These are phyloP conservation scores for Stegastes partitus DNA, from an alignment of 2,113 vertebrate genomes.

Conservation along the genomic window DNA sequence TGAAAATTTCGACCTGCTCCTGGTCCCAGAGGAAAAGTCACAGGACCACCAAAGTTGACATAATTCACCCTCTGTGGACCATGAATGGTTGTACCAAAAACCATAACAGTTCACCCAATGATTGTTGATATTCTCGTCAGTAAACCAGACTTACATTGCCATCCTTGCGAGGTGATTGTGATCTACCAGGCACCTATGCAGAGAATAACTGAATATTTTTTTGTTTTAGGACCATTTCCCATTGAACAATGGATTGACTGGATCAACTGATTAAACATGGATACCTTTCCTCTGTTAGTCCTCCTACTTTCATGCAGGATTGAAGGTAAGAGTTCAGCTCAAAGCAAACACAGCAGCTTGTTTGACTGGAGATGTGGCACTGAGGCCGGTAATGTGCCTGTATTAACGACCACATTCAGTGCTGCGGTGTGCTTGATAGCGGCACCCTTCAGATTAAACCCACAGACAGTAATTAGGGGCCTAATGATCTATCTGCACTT, in stretches of 20 bases:
- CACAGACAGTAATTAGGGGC: slow-evolving; percentile 47
- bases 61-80: neutral
- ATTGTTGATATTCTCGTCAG: neutral
- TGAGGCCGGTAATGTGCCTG: slow-evolving; percentile 13
- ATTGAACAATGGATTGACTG: slow-evolving; percentile 55
- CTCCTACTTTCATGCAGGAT: slow-evolving; percentile 57
- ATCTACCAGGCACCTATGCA: too few species aligned
- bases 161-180: too few species aligned
- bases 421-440: slow-evolving; percentile 14
- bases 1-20: neutral
- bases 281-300: slow-evolving; percentile 38
- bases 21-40: neutral
- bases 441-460: slow-evolving; percentile 34
- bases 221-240: slow-evolving; percentile 42
- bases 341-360: slow-evolving; percentile 27
- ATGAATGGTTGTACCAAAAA: too few species aligned
- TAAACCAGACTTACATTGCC: too few species aligned
- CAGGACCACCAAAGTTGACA: neutral
- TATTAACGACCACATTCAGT: slow-evolving; percentile 21
- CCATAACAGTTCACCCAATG: too few species aligned
- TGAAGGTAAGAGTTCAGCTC: slow-evolving; percentile 70
- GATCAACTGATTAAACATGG: slow-evolving; percentile 60
- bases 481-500: slow-evolving; percentile 51
- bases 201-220: neutral
- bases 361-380: slow-evolving; percentile 15